These are phyloP conservation scores for Harpagifer antarcticus DNA, from an alignment of 2,797 vertebrate species.

Conservation along the genomic window DNA sequence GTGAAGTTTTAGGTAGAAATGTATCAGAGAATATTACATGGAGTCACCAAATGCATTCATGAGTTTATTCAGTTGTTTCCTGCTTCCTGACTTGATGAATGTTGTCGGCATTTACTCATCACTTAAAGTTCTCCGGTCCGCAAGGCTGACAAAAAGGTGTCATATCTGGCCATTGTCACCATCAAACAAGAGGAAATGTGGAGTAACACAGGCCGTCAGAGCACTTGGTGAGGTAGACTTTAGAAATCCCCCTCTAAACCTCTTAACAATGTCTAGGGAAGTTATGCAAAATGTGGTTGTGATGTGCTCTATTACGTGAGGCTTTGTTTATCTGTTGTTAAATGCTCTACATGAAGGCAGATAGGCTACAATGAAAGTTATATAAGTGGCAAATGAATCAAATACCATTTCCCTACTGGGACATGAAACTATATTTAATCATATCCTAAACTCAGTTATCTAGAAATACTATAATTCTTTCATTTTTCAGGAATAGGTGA, in stretches of 20 bases:
- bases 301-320: not conserved
- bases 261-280: conserved; percentile 27
- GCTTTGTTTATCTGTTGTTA: not conserved
- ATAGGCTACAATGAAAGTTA: not conserved
- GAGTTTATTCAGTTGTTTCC: not conserved
- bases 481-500: too few species aligned
- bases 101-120: not conserved
- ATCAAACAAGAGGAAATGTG: conserved; percentile 60
- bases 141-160: not conserved
- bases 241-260: conserved; percentile 32
- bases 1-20: not conserved
- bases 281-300: not conserved
- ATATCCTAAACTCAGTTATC: too few species aligned
- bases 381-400: too few species aligned
- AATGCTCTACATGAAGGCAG: not conserved
- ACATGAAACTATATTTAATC: too few species aligned
- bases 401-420: too few species aligned
- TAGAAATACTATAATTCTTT: too few species aligned
- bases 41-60: not conserved
- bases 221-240: conserved; percentile 21
- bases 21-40: not conserved
- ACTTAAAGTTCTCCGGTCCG: not conserved
- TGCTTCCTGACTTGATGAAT: not conserved
- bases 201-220: conserved; percentile 45
- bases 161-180: conserved; percentile 23